A percentile compares a stretch with the other conserved stretches of the same genome.
phyloP scores from a whole-genome alignment of 2,888 invertebrate species.

The Ptycholaimellus sp. region DNA sequence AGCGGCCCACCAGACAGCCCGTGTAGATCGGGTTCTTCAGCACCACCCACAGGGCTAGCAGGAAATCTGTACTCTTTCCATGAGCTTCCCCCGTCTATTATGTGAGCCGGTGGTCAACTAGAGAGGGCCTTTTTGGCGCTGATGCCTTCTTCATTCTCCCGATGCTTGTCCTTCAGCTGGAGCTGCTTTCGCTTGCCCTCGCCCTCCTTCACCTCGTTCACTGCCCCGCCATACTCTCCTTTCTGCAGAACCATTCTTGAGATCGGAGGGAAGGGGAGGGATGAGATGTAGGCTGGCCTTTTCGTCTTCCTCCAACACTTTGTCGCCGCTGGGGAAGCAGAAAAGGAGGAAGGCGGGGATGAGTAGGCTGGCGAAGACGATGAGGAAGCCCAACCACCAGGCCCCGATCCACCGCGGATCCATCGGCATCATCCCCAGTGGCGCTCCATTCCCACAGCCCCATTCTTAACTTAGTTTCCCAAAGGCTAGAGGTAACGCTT shows the following conservation, averaged over 20 bases:
- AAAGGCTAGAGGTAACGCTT: constrained; percentile 11
- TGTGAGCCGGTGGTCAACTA: no score
- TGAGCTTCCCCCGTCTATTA: no score
- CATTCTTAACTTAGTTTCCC: no score
- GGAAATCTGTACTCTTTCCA: constrained; percentile 9
- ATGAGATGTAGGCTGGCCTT: no score
- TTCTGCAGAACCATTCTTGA: background rate
- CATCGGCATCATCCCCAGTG: constrained; percentile 20
- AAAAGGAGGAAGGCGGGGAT: constrained; percentile 24
- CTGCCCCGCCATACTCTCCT: constrained; percentile 1
- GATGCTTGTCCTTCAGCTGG: no score
- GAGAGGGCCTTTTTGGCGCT: no score
- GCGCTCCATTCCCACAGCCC: constrained; percentile 16
- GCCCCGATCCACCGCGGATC: constrained; percentile 32
- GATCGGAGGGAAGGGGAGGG: background rate
- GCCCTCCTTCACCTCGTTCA: constrained; percentile 5
- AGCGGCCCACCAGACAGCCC: constrained; percentile 18
- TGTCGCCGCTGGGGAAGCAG: constrained; percentile 20
- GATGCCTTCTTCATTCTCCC: no score
- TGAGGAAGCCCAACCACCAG: constrained; percentile 30
- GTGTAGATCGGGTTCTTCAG: constrained; percentile 16
- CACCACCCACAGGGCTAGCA: constrained; percentile 12
- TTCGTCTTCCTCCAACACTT: constrained; percentile 1
- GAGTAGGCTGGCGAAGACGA: constrained; percentile 12
- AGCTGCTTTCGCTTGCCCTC: constrained; percentile 4